phyloP scores from a whole-genome alignment of 2,888 invertebrate species.

The Volucella inflata region DNA sequence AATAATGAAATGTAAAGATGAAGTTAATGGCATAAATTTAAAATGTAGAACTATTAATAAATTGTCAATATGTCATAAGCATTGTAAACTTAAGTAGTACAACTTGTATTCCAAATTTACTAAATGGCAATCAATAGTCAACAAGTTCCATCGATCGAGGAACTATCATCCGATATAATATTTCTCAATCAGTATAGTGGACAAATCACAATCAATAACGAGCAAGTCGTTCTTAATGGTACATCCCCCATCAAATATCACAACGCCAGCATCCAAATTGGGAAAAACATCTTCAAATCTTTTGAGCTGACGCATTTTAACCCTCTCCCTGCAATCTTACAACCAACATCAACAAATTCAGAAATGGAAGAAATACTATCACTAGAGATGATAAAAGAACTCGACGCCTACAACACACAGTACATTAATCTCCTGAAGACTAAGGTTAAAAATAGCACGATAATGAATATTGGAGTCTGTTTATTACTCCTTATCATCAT shows the following conservation, averaged over 20 bases:
- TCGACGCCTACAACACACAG: not conserved
- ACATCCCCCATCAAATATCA: too few species aligned
- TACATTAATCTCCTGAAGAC: not conserved
- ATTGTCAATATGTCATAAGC: too few species aligned
- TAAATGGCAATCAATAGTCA: not conserved
- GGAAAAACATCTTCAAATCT: too few species aligned
- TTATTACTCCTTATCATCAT: slow-evolving; percentile 2
- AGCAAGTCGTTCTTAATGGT: too few species aligned
- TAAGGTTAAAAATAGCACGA: not conserved
- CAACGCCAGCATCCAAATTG: too few species aligned
- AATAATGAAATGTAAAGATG: too few species aligned
- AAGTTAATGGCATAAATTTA: too few species aligned
- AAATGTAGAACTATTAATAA: too few species aligned
- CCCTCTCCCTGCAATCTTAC: too few species aligned
- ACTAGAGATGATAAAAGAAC: not conserved
- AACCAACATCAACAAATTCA: not conserved
- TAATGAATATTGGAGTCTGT: not conserved
- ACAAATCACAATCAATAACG: not conserved
- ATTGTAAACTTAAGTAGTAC: too few species aligned
- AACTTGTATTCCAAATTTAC: not conserved
- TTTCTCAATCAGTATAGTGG: not conserved
- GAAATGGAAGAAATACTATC: slow-evolving; percentile 6
- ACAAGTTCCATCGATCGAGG: not conserved
- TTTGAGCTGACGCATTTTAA: too few species aligned
- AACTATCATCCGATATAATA: not conserved